These are phyloP conservation scores for Lacerta bilineata DNA, from an alignment of 2,797 vertebrate species.

Conservation along the genomic window DNA sequence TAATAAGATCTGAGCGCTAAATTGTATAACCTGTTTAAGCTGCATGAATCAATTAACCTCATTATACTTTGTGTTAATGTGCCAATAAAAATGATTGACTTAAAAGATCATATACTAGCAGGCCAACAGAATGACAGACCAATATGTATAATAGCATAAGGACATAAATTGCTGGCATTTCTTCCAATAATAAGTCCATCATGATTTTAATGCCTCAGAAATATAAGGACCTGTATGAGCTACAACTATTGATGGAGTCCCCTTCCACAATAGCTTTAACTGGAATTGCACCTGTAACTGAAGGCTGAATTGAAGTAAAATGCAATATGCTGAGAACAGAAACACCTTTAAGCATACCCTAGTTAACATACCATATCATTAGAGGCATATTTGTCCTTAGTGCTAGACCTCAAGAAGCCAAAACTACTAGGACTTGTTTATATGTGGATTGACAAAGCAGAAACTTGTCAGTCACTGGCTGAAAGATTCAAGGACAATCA, in stretches of 20 bases:
- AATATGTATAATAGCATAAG: conserved; percentile 45
- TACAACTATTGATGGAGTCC: not conserved
- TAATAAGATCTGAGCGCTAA: too few relatives aligned
- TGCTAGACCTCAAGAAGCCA: not conserved
- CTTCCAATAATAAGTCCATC: conserved; percentile 2
- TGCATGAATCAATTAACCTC: conserved; percentile 57
- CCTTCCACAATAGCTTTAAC: not conserved
- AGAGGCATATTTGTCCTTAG: conserved; percentile 4
- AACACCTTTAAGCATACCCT: not conserved
- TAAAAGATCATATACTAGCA: conserved; percentile 23
- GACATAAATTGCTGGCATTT: conserved; percentile 6
- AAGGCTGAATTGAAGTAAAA: conserved; percentile 11
- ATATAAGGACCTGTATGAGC: not conserved
- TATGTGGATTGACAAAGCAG: not conserved
- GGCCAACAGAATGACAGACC: conserved; percentile 14
- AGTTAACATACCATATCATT: not conserved
- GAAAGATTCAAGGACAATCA: too few relatives aligned
- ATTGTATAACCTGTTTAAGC: too few relatives aligned
- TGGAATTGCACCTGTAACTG: conserved; percentile 10
- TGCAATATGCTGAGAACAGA: conserved; percentile 6
- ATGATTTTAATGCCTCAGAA: conserved; percentile 2
- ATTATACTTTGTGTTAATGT: conserved; percentile 56
- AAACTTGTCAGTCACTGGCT: not conserved
- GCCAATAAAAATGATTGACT: conserved; percentile 61
- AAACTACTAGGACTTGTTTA: not conserved